Evolutionary conservation across 1,140 invertebrate species (phyloP), one percentile per base, ranked within the genome.

Genomic region (Carposina sasakii): DNA sequence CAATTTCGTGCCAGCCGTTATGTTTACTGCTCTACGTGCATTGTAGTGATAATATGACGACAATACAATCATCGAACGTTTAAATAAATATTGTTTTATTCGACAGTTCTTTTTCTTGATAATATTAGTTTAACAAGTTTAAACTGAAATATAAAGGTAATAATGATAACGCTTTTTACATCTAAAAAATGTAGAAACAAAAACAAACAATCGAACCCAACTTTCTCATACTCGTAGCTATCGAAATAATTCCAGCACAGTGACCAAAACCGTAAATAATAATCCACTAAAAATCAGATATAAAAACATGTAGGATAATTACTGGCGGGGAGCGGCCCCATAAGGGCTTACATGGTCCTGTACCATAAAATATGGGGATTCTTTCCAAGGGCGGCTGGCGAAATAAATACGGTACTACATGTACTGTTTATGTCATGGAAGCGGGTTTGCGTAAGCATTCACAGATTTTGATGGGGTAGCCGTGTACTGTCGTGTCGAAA

Each of bases 371-470:
- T 71, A 74, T 52, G 30, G 43, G 30, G 63, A 66, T 66, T 49
- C 53, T 43, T 46, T 51, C 36, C 31, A 21, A 39, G 19, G 4
- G 20, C 17, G 9, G 20, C 12, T 20, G 52, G 23, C 26, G 43
- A 50, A 67, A 71, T 76, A 76, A 81, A 81, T 71, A 54, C 57
- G 56, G 61, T 81, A 76, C 73, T 81, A 77, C 63, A 73, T 63
- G 62, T 67, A 74, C 62, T 79, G 71, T 81, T 84, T 84, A 69
- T 83, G 73, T 81, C 76, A 81, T 84, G 77, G 76, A 84, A 84
- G 81, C 81, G 81, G 77, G 81, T 84, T 84, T 84, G 81, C 60
- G 81, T 76, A 84, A 84, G 81, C 81, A 84, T 84, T 81, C 81
- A 84, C 77, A 77, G 81, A 84, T 84, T 84, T 81, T 67, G 75